Evolutionary conservation across 2,888 invertebrate species (phyloP).

Genomic region (Mamestra brassicae): DNA sequence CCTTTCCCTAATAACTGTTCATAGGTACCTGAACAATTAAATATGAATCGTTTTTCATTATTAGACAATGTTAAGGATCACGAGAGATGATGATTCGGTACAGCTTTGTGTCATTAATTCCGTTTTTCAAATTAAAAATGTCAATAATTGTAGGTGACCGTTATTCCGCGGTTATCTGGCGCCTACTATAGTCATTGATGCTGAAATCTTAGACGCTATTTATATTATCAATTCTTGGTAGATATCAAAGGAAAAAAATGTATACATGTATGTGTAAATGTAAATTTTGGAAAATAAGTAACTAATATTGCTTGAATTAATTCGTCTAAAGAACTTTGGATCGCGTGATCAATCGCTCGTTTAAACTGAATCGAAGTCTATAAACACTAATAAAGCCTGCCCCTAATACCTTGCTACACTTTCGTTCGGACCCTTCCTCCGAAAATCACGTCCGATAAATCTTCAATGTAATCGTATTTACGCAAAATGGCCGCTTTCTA

Average conservation of each 20-base stretch:
- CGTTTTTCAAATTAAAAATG: too few relatives aligned
- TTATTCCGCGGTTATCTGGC: too few relatives aligned
- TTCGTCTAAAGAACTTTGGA: not conserved
- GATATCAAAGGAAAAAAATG: conserved; percentile 3
- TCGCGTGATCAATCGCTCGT: conserved; percentile 24
- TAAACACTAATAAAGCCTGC: conserved; percentile 20
- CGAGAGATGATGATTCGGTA: too few relatives aligned
- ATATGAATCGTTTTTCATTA: too few relatives aligned
- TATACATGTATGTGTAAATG: not conserved
- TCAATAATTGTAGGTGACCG: too few relatives aligned
- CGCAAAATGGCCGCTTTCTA: conserved; percentile 42
- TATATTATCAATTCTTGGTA: conserved; percentile 6
- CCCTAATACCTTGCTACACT: conserved; percentile 30
- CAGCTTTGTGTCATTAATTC: too few relatives aligned
- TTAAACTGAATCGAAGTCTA: conserved; percentile 17
- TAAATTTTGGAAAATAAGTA: conserved; percentile 7
- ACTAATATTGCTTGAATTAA: conserved; percentile 6
- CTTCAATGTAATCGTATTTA: conserved; percentile 43
- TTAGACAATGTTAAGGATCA: too few relatives aligned
- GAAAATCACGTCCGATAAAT: conserved; percentile 53
- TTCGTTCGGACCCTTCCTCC: conserved; percentile 20
- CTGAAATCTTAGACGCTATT: conserved; percentile 1
- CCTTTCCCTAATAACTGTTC: too few relatives aligned
- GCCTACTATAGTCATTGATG: conserved; percentile 15
- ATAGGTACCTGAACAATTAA: too few relatives aligned